Percentiles rank a stretch among this genome's conserved stretches.
Evolutionary conservation across 2,888 invertebrate genomes (phyloP).

Genomic region (Melanchra persicariae): DNA sequence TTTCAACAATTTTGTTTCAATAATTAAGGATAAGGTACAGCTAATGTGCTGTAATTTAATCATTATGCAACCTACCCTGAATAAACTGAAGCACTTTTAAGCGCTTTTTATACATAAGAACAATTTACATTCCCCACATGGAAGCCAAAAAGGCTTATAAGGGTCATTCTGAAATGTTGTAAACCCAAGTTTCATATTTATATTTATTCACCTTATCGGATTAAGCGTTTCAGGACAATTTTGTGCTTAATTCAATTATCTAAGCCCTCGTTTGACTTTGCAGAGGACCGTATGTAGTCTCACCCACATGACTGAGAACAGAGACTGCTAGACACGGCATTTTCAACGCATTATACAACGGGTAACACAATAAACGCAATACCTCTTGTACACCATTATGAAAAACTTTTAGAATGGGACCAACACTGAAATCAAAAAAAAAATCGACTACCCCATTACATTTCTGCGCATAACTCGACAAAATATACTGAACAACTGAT

Average conservation of each 20-base stretch:
- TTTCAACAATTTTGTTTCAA: too few species aligned
- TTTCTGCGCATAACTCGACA: too few species aligned
- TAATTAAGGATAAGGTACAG: too few species aligned
- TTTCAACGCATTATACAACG: too few species aligned
- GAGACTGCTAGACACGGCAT: neutral
- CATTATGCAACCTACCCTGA: neutral
- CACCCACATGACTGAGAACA: slow-evolving; percentile 40
- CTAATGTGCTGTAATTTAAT: neutral
- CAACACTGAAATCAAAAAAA: too few species aligned
- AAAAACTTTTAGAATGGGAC: too few species aligned
- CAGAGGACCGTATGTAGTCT: slow-evolving; percentile 62
- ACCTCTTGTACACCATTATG: too few species aligned
- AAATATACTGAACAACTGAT: too few species aligned
- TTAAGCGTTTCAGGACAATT: slow-evolving; percentile 44
- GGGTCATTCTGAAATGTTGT: slow-evolving; percentile 4
- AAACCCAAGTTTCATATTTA: slow-evolving; percentile 24
- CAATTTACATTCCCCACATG: neutral
- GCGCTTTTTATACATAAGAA: neutral
- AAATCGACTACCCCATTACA: too few species aligned
- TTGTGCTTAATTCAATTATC: slow-evolving; percentile 65
- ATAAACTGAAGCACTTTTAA: neutral
- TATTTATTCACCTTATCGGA: slow-evolving; percentile 31
- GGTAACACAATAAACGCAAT: too few species aligned
- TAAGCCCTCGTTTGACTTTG: slow-evolving; percentile 60
- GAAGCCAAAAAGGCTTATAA: neutral